Conservation (phyloP, 2,888 invertebrate species). For the Eilema depressum region DNA sequence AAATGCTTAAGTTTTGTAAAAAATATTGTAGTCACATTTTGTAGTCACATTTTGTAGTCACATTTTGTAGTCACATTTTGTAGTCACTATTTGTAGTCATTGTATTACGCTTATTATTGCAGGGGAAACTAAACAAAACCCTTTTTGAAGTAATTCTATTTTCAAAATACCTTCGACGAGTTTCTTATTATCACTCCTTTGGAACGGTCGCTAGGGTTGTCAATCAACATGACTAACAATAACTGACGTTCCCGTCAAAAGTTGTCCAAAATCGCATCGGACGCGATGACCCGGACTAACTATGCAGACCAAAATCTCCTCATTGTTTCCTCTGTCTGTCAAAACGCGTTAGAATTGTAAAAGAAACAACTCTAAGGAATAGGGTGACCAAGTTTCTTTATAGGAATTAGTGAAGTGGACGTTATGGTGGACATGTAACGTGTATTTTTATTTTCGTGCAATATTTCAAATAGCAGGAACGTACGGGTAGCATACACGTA, state of each 20-base stretch:
- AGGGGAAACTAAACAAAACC: not conserved
- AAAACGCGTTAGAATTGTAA: conserved; percentile 48
- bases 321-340: conserved; percentile 64
- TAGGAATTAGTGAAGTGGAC: conserved; percentile 4
- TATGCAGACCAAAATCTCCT: conserved; percentile 83
- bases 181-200: conserved; percentile 19
- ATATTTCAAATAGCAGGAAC: too few relatives aligned
- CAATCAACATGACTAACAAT: conserved; percentile 81
- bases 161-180: conserved; percentile 9
- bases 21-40: too few relatives aligned
- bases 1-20: not conserved
- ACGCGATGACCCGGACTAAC: conserved; percentile 84
- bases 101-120: not conserved
- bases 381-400: conserved; percentile 32
- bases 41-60: too few relatives aligned
- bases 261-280: conserved; percentile 86
- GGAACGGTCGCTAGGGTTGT: conserved; percentile 61
- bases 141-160: conserved; percentile 1
- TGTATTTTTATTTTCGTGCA: not conserved
- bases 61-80: too few relatives aligned
- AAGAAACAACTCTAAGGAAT: conserved; percentile 42
- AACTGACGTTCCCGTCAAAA: conserved; percentile 82
- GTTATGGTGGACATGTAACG: conserved; percentile 12
- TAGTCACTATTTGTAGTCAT: not conserved
- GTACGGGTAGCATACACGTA: too few relatives aligned